Conservation (phyloP, 2,797 vertebrate genomes). For the Danio kyathit region DNA sequence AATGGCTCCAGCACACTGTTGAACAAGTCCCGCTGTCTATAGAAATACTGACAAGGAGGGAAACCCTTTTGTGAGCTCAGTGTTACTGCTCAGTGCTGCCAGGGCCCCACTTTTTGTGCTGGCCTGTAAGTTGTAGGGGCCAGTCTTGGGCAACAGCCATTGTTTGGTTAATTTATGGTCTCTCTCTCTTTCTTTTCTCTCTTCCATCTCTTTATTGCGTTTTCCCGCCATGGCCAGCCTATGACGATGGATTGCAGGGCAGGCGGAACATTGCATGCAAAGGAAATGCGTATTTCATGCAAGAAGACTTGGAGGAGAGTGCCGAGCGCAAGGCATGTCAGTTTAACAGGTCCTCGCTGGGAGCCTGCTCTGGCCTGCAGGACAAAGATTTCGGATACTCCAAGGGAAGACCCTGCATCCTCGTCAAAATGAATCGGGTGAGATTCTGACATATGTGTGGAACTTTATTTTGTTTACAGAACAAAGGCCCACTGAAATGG, state of each 20-base stretch:
- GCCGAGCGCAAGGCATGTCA: constrained; percentile 91
- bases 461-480: background rate
- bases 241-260: constrained; percentile 90
- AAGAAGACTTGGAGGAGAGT: constrained; percentile 84
- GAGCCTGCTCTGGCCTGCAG: constrained; percentile 89
- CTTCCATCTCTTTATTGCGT: constrained; percentile 41
- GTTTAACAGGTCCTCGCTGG: constrained; percentile 92
- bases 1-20: constrained; percentile 70
- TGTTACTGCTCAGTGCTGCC: constrained; percentile 71
- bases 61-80: constrained; percentile 80
- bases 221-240: constrained; percentile 78
- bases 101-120: constrained; percentile 76
- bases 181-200: constrained; percentile 52
- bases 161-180: constrained; percentile 79
- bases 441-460: constrained; percentile 48
- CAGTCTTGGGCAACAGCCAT: constrained; percentile 71
- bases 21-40: constrained; percentile 68
- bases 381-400: constrained; percentile 92
- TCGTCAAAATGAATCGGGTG: constrained; percentile 98
- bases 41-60: constrained; percentile 79
- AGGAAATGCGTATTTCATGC: constrained; percentile 89
- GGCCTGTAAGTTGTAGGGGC: constrained; percentile 77
- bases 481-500: background rate
- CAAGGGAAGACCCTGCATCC: constrained; percentile 89
- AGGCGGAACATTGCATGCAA: constrained; percentile 88